A percentile compares a stretch with the other conserved stretches of the same genome.
These are phyloP conservation scores for Nematopogon swammerdamellus DNA, from an alignment of 2,888 invertebrate species.

Conservation along the genomic window DNA sequence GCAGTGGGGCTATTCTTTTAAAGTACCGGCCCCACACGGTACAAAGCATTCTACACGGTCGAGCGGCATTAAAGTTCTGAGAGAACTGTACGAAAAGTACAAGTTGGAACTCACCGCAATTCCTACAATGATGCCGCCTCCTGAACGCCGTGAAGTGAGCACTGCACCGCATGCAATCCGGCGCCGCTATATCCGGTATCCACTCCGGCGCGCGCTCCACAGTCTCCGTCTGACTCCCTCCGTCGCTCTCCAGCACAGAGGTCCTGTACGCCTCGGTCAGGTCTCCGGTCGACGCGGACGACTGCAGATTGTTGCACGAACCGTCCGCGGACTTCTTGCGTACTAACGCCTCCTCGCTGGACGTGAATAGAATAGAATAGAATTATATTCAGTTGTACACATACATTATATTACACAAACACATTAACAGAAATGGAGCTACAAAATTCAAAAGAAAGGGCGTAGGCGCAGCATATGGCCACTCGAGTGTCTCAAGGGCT, in stretches of 20 bases:
- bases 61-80: no score
- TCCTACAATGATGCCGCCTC: slow-evolving; percentile 93
- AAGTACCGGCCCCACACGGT: no score
- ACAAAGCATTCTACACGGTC: no score
- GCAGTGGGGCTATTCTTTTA: no score
- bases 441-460: no score
- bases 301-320: slow-evolving; percentile 21
- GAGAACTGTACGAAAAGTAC: no score
- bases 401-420: no score
- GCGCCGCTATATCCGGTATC: slow-evolving; percentile 93
- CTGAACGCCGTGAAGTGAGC: slow-evolving; percentile 93
- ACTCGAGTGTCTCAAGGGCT: no score
- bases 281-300: slow-evolving; percentile 38
- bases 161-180: slow-evolving; percentile 90
- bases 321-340: not conserved
- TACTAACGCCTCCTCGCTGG: not conserved
- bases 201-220: slow-evolving; percentile 71
- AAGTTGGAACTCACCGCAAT: slow-evolving; percentile 66
- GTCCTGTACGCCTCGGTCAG: slow-evolving; percentile 17
- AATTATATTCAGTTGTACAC: no score
- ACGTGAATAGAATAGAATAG: no score
- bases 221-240: slow-evolving; percentile 5
- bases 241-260: slow-evolving; percentile 9
- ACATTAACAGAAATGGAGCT: no score
- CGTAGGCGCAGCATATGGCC: no score